Base-by-base conservation (phyloP, 2,888 invertebrate genomes). In the Synanthedon andrenaeformis region DNA sequence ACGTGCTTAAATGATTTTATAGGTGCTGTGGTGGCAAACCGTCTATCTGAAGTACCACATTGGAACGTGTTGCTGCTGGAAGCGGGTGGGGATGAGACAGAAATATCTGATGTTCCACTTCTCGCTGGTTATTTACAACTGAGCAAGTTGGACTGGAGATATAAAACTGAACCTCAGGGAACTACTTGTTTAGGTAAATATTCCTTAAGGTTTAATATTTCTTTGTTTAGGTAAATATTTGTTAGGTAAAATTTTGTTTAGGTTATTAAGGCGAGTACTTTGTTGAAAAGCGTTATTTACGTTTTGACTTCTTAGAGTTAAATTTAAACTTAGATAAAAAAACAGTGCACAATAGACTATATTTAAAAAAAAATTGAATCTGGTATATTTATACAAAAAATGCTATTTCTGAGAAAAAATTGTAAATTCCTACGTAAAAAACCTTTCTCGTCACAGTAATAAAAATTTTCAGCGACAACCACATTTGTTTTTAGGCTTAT, bases 41-140 rank as follows among this genome's bases (percentile, higher is more conserved):
- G 96, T 50, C 78, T 96, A 23, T 92, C 93, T 41, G 95, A 95
- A 76, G 87, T 95, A 17, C 91, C 91, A 57, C 88, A 92, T 59
- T 95, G 94, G 94, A 94, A 92, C 58, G 91, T 96, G 0, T 82
- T 96, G 3, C 79, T 96, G 0, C 69, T 96, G 60, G 96, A 96
- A 81, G 96, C 96, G 1, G 96, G 96, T 1, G 95, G 94, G 1
- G 95, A 96, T 78, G 96, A 96, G 80, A 96, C 95, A 0, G 96
- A 96, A 78, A 92, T 96, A 66, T 95, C 95, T 0, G 96, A 96
- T 68, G 95, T 96, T 1, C 96, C 96, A 0, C 84, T 96, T 3
- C 89, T 96, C 70, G 96, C 96, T 0, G 96, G 94, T 0, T 96
- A 95, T 69, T 82, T 96, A 53, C 96, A 96, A 76, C 88, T 95